Evolutionary conservation across 2,797 vertebrate species (phyloP).

Genomic region (Psittacula echo): DNA sequence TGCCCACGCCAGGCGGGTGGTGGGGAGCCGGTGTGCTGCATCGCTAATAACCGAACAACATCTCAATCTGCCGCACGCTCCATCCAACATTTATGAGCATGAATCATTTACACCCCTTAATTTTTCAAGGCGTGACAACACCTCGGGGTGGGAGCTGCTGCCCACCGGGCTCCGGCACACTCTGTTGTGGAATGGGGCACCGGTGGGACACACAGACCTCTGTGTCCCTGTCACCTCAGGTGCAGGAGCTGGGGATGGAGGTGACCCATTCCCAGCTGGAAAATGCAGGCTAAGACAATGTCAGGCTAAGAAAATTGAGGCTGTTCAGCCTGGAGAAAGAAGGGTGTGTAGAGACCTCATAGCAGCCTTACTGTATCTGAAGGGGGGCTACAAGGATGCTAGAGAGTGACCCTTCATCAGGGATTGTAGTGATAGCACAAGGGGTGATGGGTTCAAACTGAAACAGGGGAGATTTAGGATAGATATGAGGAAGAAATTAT

Average conservation of each 20-base stretch:
- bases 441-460: accelerated
- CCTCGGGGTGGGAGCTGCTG: background rate
- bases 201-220: accelerated
- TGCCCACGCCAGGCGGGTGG: accelerated
- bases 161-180: accelerated
- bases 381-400: background rate
- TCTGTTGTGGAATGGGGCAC: background rate
- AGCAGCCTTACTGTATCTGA: background rate
- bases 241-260: too few species aligned
- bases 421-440: background rate
- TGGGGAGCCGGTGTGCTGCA: accelerated
- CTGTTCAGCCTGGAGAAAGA: background rate
- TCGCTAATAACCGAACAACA: background rate
- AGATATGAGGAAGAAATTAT: background rate
- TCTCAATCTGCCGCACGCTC: background rate
- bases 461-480: background rate
- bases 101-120: conserved; percentile 39
- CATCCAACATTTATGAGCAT: conserved; percentile 34
- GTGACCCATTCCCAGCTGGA: background rate
- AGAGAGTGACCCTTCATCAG: background rate
- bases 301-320: background rate
- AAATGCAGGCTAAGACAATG: background rate
- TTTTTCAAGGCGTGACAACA: background rate
- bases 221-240: accelerated
- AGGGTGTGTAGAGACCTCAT: background rate